phyloP scores from a whole-genome alignment of 1,140 invertebrate species.

The Prorops nasuta region DNA sequence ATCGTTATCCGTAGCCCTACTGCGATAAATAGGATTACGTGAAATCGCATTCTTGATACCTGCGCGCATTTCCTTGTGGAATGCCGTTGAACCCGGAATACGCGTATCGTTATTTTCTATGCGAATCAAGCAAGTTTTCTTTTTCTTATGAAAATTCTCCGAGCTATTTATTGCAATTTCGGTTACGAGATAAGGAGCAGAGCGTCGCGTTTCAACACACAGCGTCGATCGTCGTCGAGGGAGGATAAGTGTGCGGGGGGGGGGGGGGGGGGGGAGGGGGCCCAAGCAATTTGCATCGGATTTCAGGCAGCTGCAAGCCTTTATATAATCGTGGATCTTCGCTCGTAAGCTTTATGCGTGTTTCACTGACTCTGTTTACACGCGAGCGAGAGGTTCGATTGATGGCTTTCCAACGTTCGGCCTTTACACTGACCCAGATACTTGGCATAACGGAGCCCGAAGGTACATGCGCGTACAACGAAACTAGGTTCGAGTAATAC shows the following conservation, averaged over 20 bases:
- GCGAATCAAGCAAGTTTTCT: slow-evolving; percentile 10
- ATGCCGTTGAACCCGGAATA: slow-evolving; percentile 22
- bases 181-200: no score
- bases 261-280: no score
- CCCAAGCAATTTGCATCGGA: no score
- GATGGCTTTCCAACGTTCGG: slow-evolving; percentile 45
- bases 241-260: no score
- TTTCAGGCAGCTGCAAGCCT: background rate
- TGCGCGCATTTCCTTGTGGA: slow-evolving; percentile 18
- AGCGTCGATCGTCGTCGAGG: no score
- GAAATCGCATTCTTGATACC: slow-evolving; percentile 26
- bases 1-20: no score
- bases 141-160: slow-evolving; percentile 16
- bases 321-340: background rate
- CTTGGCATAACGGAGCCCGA: slow-evolving; percentile 26
- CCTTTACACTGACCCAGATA: slow-evolving; percentile 56
- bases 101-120: background rate
- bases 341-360: background rate
- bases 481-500: no score
- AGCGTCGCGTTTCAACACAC: no score
- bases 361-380: background rate
- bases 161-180: no score
- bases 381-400: slow-evolving; percentile 6
- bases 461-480: background rate
- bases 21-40: slow-evolving; percentile 20